Percentiles rank a stretch among this genome's conserved stretches.
Evolutionary conservation across 1,140 invertebrate species (phyloP).

Genomic region (Batillaria attramentaria): DNA sequence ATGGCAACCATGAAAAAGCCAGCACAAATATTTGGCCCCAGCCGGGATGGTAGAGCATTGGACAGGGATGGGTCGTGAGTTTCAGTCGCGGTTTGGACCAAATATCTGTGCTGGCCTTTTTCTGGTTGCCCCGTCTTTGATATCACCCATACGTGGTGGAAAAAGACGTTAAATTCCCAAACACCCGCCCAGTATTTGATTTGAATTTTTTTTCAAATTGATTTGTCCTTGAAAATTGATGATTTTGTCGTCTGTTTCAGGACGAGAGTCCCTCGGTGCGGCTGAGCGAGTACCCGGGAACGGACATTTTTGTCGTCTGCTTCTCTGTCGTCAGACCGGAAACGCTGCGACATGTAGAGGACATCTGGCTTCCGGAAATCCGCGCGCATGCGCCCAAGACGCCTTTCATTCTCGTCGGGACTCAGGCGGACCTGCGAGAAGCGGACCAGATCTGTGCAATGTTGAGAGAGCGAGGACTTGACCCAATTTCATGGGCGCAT

Average conservation of each 20-base stretch:
- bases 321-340: slow-evolving; percentile 57
- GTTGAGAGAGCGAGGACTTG: slow-evolving; percentile 34
- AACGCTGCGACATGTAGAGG: slow-evolving; percentile 55
- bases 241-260: slow-evolving; percentile 33
- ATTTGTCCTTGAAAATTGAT: too few species aligned
- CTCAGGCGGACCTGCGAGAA: slow-evolving; percentile 57
- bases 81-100: too few species aligned
- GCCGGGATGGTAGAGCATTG: not conserved
- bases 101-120: too few species aligned
- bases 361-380: slow-evolving; percentile 59
- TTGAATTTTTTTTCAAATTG: too few species aligned
- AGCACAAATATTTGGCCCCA: too few species aligned
- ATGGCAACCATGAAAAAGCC: too few species aligned
- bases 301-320: slow-evolving; percentile 63
- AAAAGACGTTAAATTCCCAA: too few species aligned
- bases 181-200: too few species aligned
- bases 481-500: slow-evolving; percentile 40
- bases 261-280: slow-evolving; percentile 39
- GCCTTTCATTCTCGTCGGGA: slow-evolving; percentile 59
- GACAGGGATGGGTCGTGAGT: not conserved
- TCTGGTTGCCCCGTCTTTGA: too few species aligned
- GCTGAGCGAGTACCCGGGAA: slow-evolving; percentile 42
- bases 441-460: slow-evolving; percentile 34
- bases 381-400: slow-evolving; percentile 42
- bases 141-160: too few species aligned